These are phyloP conservation scores for Grapholita molesta DNA, from an alignment of 1,140 invertebrate genomes.

Conservation along the genomic window DNA sequence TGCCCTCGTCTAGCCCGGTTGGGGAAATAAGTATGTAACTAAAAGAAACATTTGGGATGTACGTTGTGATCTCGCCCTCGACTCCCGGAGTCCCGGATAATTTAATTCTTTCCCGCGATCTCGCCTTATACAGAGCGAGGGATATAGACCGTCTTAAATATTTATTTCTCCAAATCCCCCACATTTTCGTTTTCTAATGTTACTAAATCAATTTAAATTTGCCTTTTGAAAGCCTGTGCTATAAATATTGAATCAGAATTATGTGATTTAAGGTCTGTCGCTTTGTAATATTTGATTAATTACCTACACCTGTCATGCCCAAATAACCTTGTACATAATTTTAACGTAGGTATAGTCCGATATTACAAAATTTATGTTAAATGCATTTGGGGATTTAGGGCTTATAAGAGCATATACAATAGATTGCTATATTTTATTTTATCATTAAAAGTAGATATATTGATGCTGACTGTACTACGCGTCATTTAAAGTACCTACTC, in stretches of 20 bases:
- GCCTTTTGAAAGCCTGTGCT: neutral
- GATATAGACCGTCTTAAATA: constrained; percentile 12
- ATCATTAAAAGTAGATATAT: too few species aligned
- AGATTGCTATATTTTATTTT: too few species aligned
- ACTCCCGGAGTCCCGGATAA: constrained; percentile 8
- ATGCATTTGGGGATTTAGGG: too few species aligned
- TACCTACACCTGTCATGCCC: neutral
- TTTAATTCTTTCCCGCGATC: constrained; percentile 35
- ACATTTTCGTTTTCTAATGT: constrained; percentile 1
- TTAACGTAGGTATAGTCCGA: too few species aligned
- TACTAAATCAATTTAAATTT: constrained; percentile 12
- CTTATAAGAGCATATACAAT: too few species aligned
- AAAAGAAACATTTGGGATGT: constrained; percentile 11
- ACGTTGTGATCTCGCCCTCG: constrained; percentile 11
- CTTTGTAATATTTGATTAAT: constrained; percentile 14
- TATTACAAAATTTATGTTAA: too few species aligned
- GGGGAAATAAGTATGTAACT: constrained; percentile 14
- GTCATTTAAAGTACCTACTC: too few species aligned
- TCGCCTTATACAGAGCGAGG: constrained; percentile 20
- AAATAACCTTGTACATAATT: neutral
- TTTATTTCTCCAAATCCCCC: constrained; percentile 6
- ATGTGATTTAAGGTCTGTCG: neutral
- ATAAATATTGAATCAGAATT: neutral
- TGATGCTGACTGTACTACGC: too few species aligned
- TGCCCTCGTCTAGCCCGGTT: constrained; percentile 6